phyloP scores from a whole-genome alignment of 2,113 vertebrate genomes.

The Phyllopteryx taeniolatus region DNA sequence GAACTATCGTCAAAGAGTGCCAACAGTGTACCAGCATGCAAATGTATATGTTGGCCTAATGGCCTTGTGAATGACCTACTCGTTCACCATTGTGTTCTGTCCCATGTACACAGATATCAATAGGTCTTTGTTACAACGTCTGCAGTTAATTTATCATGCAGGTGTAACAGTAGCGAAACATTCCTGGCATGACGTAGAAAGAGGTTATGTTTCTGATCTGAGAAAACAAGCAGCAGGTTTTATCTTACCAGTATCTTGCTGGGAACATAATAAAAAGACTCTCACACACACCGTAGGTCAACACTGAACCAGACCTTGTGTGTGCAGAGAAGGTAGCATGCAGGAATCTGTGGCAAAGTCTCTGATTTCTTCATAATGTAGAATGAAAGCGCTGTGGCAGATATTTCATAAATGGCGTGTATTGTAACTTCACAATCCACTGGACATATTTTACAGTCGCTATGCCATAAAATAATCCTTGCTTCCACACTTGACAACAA shows the following conservation, averaged over 20 bases:
- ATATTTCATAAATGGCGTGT: background rate
- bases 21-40: background rate
- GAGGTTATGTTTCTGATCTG: background rate
- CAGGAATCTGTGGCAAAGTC: slow-evolving; percentile 23
- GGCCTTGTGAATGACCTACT: background rate
- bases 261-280: background rate
- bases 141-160: background rate
- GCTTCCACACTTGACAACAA: no score
- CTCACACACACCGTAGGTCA: slow-evolving; percentile 23
- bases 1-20: background rate
- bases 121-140: background rate
- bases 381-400: slow-evolving; percentile 26
- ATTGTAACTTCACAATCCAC: background rate
- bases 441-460: background rate
- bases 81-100: background rate
- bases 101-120: background rate
- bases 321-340: slow-evolving; percentile 9
- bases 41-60: background rate
- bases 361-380: slow-evolving; percentile 27
- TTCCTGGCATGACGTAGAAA: background rate
- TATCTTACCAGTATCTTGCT: background rate
- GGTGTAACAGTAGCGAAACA: background rate
- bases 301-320: slow-evolving; percentile 6
- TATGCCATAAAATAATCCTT: background rate
- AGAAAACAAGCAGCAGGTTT: background rate